Conservation (phyloP, 1,140 invertebrate species). For the Bombus affinis region DNA sequence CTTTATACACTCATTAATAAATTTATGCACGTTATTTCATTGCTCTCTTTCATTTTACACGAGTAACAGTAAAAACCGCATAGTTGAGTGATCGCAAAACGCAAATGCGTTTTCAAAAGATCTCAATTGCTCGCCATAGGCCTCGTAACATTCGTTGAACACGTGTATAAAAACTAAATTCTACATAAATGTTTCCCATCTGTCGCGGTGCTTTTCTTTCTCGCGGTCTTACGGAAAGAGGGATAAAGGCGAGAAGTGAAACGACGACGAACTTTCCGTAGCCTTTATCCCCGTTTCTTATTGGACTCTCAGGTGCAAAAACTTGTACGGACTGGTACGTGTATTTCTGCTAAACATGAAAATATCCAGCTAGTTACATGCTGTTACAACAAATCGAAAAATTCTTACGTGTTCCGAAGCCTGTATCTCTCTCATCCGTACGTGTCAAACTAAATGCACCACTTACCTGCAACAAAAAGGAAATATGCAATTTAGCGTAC, state of each 20-base stretch:
- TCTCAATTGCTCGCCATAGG: background rate
- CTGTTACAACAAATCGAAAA: background rate
- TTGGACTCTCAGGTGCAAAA: background rate
- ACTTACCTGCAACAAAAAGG: conserved; percentile 36
- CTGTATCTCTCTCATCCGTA: background rate
- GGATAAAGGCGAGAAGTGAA: conserved; percentile 26
- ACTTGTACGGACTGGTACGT: background rate
- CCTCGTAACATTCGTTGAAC: background rate
- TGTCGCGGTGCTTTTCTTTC: background rate
- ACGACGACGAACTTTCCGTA: conserved; percentile 18
- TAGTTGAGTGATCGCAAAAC: background rate
- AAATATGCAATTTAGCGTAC: background rate
- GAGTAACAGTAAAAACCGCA: background rate
- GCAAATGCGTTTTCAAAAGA: conserved; percentile 18
- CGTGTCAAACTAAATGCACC: background rate
- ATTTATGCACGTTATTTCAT: background rate
- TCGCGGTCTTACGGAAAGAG: background rate
- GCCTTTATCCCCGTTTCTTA: background rate
- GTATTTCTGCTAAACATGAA: background rate
- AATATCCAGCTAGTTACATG: background rate
- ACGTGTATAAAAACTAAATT: background rate
- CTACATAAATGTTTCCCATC: conserved; percentile 18
- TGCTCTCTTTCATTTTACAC: background rate
- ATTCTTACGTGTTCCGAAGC: conserved; percentile 16
- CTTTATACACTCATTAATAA: background rate